Evolutionary conservation across 2,888 invertebrate genomes (phyloP).

Genomic region (Drosophila tanythrix): DNA sequence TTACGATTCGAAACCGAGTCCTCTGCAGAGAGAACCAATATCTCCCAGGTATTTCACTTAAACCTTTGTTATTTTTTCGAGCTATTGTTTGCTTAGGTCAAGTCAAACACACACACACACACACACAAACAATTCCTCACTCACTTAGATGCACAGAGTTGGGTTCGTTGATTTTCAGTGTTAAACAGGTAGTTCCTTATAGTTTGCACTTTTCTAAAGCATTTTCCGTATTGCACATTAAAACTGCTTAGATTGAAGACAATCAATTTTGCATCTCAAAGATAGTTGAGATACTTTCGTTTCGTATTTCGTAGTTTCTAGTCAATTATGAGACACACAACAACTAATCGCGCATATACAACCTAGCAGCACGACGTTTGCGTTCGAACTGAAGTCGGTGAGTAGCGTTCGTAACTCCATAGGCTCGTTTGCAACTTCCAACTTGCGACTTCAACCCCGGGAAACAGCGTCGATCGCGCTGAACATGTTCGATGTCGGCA

Average conservation of each 20-base stretch:
- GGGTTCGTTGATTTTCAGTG: slow-evolving; percentile 16
- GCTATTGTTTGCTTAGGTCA: slow-evolving; percentile 66
- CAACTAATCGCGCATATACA: slow-evolving; percentile 59
- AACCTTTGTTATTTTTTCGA: slow-evolving; percentile 42
- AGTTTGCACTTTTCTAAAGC: slow-evolving; percentile 39
- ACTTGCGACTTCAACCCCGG: slow-evolving; percentile 37
- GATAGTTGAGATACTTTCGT: slow-evolving; percentile 29
- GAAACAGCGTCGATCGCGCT: slow-evolving; percentile 38
- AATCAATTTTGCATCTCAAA: slow-evolving; percentile 44
- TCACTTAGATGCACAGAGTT: neutral
- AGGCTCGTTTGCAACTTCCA: slow-evolving; percentile 11
- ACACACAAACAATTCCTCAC: neutral
- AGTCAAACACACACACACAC: slow-evolving; percentile 11
- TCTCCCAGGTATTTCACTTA: slow-evolving; percentile 48
- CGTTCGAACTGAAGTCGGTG: slow-evolving; percentile 51
- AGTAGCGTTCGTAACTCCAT: slow-evolving; percentile 28
- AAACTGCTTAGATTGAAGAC: slow-evolving; percentile 19
- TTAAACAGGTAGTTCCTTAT: slow-evolving; percentile 56
- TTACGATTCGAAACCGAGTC: neutral
- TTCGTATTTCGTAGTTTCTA: slow-evolving; percentile 34
- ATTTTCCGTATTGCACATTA: slow-evolving; percentile 62
- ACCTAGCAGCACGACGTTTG: slow-evolving; percentile 65
- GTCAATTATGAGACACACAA: slow-evolving; percentile 2
- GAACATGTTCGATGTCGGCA: slow-evolving; percentile 46
- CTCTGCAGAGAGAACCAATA: slow-evolving; percentile 12